Evolutionary conservation across 2,888 invertebrate genomes (phyloP).

Genomic region (Sycophila texana): DNA sequence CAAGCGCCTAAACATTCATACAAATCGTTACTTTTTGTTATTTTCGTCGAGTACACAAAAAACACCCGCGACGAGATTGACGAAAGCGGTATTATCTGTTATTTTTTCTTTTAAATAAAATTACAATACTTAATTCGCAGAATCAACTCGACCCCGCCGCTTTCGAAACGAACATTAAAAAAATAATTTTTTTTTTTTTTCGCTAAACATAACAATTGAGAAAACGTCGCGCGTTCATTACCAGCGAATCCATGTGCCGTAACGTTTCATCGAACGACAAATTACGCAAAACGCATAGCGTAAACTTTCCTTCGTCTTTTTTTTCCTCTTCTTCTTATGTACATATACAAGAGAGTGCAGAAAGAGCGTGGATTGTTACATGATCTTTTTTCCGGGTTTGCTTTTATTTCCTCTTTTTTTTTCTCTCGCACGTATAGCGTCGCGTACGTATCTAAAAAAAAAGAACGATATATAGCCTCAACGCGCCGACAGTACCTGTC

Average conservation of each 20-base stretch:
- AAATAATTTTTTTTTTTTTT: constrained; percentile 32
- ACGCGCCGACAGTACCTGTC: constrained; percentile 73
- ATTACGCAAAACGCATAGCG: constrained; percentile 22
- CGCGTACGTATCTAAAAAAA: constrained; percentile 44
- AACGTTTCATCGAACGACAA: constrained; percentile 25
- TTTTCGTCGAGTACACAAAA: too few species aligned
- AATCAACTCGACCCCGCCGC: too few species aligned
- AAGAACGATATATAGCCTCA: constrained; percentile 61
- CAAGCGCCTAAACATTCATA: too few species aligned
- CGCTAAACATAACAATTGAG: constrained; percentile 37
- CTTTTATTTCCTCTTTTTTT: constrained; percentile 33
- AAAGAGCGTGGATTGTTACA: constrained; percentile 24
- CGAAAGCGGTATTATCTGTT: too few species aligned
- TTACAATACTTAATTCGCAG: too few species aligned
- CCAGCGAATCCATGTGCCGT: not conserved
- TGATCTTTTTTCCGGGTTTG: not conserved
- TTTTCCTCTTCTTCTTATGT: not conserved
- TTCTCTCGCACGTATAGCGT: constrained; percentile 33
- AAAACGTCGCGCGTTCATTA: constrained; percentile 9
- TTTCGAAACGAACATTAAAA: constrained; percentile 42
- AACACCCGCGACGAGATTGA: not conserved
- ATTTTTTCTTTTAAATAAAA: too few species aligned
- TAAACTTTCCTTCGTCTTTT: constrained; percentile 7
- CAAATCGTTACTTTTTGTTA: too few species aligned
- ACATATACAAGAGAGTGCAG: constrained; percentile 36